Evolutionary conservation across 2,888 invertebrate species (phyloP).

Genomic region (Caenorhabditis zanzibari): DNA sequence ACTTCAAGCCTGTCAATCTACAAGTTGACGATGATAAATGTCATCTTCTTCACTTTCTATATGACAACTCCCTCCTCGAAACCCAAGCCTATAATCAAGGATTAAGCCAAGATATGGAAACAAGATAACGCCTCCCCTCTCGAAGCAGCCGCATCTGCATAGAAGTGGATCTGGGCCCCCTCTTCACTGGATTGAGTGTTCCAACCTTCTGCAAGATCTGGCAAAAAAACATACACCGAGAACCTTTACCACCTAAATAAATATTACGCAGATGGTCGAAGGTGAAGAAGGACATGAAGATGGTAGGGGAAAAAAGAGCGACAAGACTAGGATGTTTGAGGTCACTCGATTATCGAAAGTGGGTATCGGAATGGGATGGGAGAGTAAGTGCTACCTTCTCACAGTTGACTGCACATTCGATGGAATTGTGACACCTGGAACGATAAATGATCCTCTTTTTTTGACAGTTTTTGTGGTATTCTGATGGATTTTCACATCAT

Average conservation of each 20-base stretch:
- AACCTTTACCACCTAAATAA: slow-evolving; percentile 54
- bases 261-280: slow-evolving; percentile 65
- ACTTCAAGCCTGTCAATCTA: slow-evolving; percentile 3
- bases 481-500: background rate
- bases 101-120: slow-evolving; percentile 45
- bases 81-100: slow-evolving; percentile 53
- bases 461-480: slow-evolving; percentile 6
- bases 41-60: slow-evolving; percentile 39
- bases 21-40: slow-evolving; percentile 49
- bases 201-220: slow-evolving; percentile 1
- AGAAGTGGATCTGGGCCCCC: slow-evolving; percentile 29
- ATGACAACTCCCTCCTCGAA: slow-evolving; percentile 29
- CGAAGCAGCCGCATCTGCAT: slow-evolving; percentile 54
- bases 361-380: slow-evolving; percentile 59
- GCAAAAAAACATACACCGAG: slow-evolving; percentile 21
- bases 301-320: slow-evolving; percentile 7
- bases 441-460: slow-evolving; percentile 33
- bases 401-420: slow-evolving; percentile 52
- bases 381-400: slow-evolving; percentile 55
- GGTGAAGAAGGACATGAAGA: slow-evolving; percentile 39
- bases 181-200: slow-evolving; percentile 43
- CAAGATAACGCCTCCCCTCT: slow-evolving; percentile 38
- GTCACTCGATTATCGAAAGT: slow-evolving; percentile 64
- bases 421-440: slow-evolving; percentile 60
- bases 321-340: slow-evolving; percentile 60